These are phyloP conservation scores for Drosophila kuntzei DNA, from an alignment of 2,888 invertebrate genomes.

Conservation along the genomic window DNA sequence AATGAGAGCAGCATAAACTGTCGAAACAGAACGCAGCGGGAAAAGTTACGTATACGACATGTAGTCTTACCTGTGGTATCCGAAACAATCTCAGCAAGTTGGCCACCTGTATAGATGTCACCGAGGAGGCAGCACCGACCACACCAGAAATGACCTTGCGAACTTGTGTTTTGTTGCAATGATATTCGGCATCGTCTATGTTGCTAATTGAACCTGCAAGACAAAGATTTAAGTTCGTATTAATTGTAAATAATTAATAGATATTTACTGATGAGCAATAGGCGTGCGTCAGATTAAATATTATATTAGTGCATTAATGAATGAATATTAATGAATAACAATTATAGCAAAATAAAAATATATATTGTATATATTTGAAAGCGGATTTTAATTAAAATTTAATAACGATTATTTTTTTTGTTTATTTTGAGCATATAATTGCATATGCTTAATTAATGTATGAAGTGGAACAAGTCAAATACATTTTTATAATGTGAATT, in stretches of 20 bases:
- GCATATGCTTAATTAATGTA: too few species aligned
- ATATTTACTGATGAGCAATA: neutral
- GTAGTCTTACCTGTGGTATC: constrained; percentile 89
- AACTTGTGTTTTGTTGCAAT: constrained; percentile 93
- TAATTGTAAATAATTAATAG: neutral
- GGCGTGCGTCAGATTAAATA: too few species aligned
- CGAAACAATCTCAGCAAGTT: constrained; percentile 95
- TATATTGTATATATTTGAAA: neutral
- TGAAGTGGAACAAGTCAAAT: neutral
- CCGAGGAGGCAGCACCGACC: constrained; percentile 95
- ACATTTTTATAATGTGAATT: neutral
- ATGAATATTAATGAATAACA: too few species aligned
- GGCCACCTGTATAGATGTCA: constrained; percentile 98
- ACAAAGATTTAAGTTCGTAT: neutral
- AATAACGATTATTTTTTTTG: too few species aligned
- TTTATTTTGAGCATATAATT: neutral
- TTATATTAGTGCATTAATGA: too few species aligned
- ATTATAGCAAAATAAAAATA: neutral
- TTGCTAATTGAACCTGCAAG: constrained; percentile 96
- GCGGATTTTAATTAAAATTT: neutral
- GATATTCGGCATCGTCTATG: constrained; percentile 94
- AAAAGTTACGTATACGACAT: constrained; percentile 21
- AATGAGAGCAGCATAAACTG: neutral
- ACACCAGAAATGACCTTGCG: constrained; percentile 95
- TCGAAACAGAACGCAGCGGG: neutral